Evolutionary conservation across 2,888 invertebrate species (phyloP).

Genomic region (Coelinius sp.): DNA sequence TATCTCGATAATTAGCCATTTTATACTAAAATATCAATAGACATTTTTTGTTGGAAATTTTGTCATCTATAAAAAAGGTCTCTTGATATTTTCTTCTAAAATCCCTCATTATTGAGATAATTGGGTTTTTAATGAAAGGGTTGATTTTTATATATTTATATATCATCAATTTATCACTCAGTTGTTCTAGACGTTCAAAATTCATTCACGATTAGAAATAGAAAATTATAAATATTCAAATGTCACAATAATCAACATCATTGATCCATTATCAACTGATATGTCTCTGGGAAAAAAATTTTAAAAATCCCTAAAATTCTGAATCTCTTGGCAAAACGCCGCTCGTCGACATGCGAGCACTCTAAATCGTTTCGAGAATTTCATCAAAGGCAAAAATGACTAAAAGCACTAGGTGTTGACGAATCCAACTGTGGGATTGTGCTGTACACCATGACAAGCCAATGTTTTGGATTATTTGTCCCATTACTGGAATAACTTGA

Average conservation of each 20-base stretch:
- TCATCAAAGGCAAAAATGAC: constrained; percentile 21
- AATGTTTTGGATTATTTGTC: constrained; percentile 5
- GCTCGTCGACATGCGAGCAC: constrained; percentile 15
- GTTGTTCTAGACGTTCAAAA: too few relatives aligned
- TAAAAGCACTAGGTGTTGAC: constrained; percentile 3
- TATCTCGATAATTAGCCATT: too few relatives aligned
- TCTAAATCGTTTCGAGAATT: constrained; percentile 36
- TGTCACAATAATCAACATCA: neutral
- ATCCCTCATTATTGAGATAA: too few relatives aligned
- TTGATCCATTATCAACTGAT: neutral
- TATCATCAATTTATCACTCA: too few relatives aligned
- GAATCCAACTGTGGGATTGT: neutral
- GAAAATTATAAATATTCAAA: neutral
- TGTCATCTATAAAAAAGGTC: too few relatives aligned
- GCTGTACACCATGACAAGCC: neutral
- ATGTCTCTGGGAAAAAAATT: too few relatives aligned
- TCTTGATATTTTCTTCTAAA: too few relatives aligned
- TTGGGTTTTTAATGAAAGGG: too few relatives aligned
- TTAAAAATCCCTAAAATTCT: constrained; percentile 1
- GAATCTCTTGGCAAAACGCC: constrained; percentile 24
- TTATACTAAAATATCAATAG: too few relatives aligned
- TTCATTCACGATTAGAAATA: neutral
- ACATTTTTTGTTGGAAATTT: too few relatives aligned
- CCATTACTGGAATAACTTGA: neutral
- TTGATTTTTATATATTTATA: too few relatives aligned